These are phyloP conservation scores for Zaprionus tsacasi DNA, from an alignment of 1,140 invertebrate species.

Conservation along the genomic window DNA sequence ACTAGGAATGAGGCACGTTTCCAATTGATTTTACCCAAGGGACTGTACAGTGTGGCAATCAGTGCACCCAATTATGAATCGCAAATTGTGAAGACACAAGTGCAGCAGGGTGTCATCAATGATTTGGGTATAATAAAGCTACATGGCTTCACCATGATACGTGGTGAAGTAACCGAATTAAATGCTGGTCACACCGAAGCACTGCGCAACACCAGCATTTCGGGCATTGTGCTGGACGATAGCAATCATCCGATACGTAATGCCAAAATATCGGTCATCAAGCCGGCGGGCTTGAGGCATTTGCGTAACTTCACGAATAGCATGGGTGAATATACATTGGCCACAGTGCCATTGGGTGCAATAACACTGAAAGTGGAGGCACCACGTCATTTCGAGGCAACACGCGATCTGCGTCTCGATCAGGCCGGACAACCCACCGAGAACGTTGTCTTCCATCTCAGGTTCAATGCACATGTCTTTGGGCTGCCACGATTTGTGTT, in stretches of 20 bases:
- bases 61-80: constrained; percentile 86
- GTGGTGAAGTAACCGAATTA: constrained; percentile 66
- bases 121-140: constrained; percentile 62
- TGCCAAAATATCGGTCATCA: constrained; percentile 85
- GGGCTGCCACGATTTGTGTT: constrained; percentile 91
- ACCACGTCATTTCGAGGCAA: constrained; percentile 85
- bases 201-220: constrained; percentile 64
- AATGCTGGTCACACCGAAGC: background rate
- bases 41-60: constrained; percentile 87
- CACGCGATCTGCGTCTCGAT: constrained; percentile 85
- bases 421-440: constrained; percentile 81
- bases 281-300: constrained; percentile 68
- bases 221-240: constrained; percentile 86
- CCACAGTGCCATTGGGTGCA: constrained; percentile 85
- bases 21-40: constrained; percentile 88
- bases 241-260: constrained; percentile 86
- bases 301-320: constrained; percentile 83
- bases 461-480: constrained; percentile 87
- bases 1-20: constrained; percentile 89
- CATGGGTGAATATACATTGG: constrained; percentile 87
- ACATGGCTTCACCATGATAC: constrained; percentile 53
- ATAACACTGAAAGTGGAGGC: constrained; percentile 86
- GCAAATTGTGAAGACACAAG: constrained; percentile 80
- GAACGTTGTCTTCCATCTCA: constrained; percentile 88
- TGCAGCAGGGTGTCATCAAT: constrained; percentile 70